Base-by-base conservation (phyloP, 2,888 invertebrate genomes). In the Venustoraphidia nigricollis region DNA sequence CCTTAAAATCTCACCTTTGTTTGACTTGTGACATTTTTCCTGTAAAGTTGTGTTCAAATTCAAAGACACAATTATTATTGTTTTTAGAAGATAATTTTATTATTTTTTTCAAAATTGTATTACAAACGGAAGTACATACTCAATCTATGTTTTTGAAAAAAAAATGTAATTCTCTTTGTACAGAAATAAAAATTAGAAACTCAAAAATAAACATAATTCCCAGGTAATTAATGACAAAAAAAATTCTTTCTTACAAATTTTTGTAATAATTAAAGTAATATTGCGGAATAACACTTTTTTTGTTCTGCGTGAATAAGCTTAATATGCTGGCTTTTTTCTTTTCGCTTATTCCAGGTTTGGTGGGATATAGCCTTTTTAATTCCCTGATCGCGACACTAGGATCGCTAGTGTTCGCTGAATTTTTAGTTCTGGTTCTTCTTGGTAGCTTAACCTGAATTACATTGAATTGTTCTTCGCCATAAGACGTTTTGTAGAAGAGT, bases 221-320 rank as follows among this genome's bases (percentile, higher is more conserved):
- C 17, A 17, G 17, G 17, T 17, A 17, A 17, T 17, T 17, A 17
- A 17, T 17, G 4, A 17, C 17, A 17, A 17, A 17, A 17, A 17
- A 17, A 17, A 3, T 17, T 2, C 17, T 17, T 17, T 35, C 9
- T 37, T 45, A 45, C 45, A 37, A 45, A 37, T 45, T 45, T 37
- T 45, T 45, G n/a, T 13, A 45, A 45, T 37, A 45, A 45, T 45
- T 45, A 17, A 37, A 36, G 27, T 45, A 45, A 36, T 36, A 45
- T 14, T 45, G 45, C 13, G 45, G 37, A 45, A 45, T 36, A 45
- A 36, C 36, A 36, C 37, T 45, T 45, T 36, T 45, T 34, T 45
- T 45, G 34, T 17, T 17, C 17, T 17, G 17, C 17, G 17, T 17
- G 17, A 45, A 37, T 37, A 36, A 45, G 27, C 17, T 36, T 37